Evolutionary conservation across 1,140 invertebrate species (phyloP), one percentile per base, ranked within the genome.

Genomic region (Oscheius sp.): DNA sequence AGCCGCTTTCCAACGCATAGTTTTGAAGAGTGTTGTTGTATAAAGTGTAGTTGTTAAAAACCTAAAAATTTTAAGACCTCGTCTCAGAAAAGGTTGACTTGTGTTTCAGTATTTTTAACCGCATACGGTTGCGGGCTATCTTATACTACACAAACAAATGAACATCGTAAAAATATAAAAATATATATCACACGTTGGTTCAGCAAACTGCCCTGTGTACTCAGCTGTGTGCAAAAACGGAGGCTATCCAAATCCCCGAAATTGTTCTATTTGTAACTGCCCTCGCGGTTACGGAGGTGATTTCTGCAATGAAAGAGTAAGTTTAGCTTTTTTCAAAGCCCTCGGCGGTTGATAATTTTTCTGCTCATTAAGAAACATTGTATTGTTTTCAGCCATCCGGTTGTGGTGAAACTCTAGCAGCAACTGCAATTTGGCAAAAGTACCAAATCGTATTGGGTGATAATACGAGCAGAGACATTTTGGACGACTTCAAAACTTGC

Each of bases 321-420:
- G 45, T 35, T 52, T 10, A 13, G 28, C 0, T 32, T 34, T 32
- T 15, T 63, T 10, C 10, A 32, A 10, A 32, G 35, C 10, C 31
- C 10, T 32, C n/a, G n/a, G n/a, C n/a, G n/a, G n/a, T n/a, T n/a
- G n/a, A n/a, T n/a, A n/a, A n/a, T n/a, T n/a, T n/a, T n/a, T n/a
- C n/a, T n/a, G n/a, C n/a, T n/a, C n/a, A n/a, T n/a, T n/a, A n/a
- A n/a, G n/a, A n/a, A n/a, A n/a, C n/a, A n/a, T n/a, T n/a, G n/a
- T n/a, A n/a, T 32, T n/a, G 10, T 15, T 15, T 63, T 34, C 15
- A 63, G 61, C 61, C 61, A 32, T 7, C 20, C 35, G 61, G 61
- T 23, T 71, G 69, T 71, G 69, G 69, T n/a, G 42, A 36, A n/a
- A 42, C 34, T 3, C 52, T 71, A 42, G 29, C 42, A 15, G 69